Evolutionary conservation across 1,140 invertebrate species (phyloP).

Genomic region (Heliconius himera): DNA sequence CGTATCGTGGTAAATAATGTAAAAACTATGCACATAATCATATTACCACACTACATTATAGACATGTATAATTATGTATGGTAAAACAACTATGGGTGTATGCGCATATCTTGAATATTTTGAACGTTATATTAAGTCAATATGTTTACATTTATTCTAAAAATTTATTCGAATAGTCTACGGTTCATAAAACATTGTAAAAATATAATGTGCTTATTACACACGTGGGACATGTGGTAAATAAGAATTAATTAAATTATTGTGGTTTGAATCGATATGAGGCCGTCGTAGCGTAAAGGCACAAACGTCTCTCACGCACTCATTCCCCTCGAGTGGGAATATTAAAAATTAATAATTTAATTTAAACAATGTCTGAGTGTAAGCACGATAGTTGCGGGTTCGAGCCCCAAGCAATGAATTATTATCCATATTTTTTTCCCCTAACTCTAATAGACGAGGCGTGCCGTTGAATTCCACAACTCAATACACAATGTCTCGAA

Average conservation of each 20-base stretch:
- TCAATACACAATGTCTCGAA: too few species aligned
- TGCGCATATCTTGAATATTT: neutral
- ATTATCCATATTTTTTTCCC: too few species aligned
- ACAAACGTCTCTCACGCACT: too few species aligned
- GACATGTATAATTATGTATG: slow-evolving; percentile 1
- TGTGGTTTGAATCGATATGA: neutral
- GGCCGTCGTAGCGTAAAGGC: too few species aligned
- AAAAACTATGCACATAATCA: neutral
- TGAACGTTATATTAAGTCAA: neutral
- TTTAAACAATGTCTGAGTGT: too few species aligned
- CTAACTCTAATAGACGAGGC: too few species aligned
- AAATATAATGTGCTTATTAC: neutral
- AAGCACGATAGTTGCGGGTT: too few species aligned
- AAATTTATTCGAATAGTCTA: neutral
- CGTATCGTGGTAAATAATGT: neutral
- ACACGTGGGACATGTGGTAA: neutral
- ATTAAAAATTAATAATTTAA: too few species aligned
- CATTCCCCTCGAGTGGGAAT: too few species aligned
- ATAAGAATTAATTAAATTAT: neutral
- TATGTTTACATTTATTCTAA: neutral
- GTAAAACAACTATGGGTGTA: neutral
- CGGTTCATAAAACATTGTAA: slow-evolving; percentile 1
- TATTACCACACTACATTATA: neutral
- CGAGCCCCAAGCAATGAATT: too few species aligned
- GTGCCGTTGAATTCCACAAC: too few species aligned